These are phyloP conservation scores for Palloptera scutellata DNA, from an alignment of 2,888 invertebrate species.

Conservation along the genomic window DNA sequence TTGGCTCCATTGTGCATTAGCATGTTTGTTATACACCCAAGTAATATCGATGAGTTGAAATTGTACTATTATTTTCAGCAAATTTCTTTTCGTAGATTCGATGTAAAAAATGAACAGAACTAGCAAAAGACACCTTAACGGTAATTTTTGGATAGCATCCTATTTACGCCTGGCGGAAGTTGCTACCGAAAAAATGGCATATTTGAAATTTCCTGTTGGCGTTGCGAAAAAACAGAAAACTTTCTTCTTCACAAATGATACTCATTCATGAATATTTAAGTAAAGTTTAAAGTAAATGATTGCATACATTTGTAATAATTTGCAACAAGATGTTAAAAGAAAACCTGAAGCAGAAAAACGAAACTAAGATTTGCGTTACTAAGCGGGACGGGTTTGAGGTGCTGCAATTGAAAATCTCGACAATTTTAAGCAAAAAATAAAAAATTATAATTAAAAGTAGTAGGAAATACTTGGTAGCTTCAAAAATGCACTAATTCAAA, in stretches of 20 bases:
- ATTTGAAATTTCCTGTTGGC: slow-evolving; percentile 32
- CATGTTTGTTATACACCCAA: background rate
- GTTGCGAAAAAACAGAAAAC: background rate
- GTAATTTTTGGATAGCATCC: background rate
- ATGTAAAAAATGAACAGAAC: background rate
- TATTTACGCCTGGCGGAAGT: slow-evolving; percentile 19
- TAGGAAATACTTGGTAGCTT: too few relatives aligned
- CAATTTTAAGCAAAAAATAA: too few relatives aligned
- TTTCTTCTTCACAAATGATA: background rate
- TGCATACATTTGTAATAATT: slow-evolving; percentile 31
- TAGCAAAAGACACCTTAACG: too few relatives aligned
- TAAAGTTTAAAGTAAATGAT: slow-evolving; percentile 32
- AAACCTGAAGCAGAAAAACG: too few relatives aligned
- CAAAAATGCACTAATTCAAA: too few relatives aligned
- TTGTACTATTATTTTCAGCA: slow-evolving; percentile 24
- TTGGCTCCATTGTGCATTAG: too few relatives aligned
- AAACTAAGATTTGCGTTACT: too few relatives aligned
- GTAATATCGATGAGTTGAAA: slow-evolving; percentile 30
- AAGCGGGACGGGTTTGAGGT: too few relatives aligned
- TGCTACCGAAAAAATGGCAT: slow-evolving; percentile 28
- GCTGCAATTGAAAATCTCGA: too few relatives aligned
- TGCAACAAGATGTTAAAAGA: background rate
- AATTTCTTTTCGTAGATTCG: slow-evolving; percentile 14
- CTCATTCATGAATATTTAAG: slow-evolving; percentile 30
- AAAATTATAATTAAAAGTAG: too few relatives aligned